A percentile compares a stretch with the other conserved stretches of the same genome.
These are phyloP conservation scores for Galeopsomyia nigrocyanea DNA, from an alignment of 2,888 invertebrate genomes.

Conservation along the genomic window DNA sequence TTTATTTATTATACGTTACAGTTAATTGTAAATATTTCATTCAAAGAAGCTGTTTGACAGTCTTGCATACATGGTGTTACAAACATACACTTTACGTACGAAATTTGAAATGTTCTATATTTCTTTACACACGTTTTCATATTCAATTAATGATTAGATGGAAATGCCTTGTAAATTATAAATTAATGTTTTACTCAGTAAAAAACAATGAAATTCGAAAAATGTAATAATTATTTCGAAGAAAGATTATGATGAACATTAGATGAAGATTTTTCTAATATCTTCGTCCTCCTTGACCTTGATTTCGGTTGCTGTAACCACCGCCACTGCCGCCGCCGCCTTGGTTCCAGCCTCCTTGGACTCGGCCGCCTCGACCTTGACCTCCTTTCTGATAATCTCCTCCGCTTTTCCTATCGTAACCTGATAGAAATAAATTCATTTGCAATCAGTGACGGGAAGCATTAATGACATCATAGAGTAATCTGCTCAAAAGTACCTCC, in stretches of 20 bases:
- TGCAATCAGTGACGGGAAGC: too few relatives aligned
- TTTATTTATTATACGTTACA: constrained; percentile 8
- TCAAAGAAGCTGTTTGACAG: constrained; percentile 14
- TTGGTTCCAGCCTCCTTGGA: constrained; percentile 65
- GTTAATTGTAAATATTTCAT: constrained; percentile 34
- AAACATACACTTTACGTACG: constrained; percentile 17
- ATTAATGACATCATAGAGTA: too few relatives aligned
- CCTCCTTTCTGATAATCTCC: constrained; percentile 49
- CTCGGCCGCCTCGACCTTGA: constrained; percentile 58
- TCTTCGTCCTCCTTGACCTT: constrained; percentile 38
- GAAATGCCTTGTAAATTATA: constrained; percentile 29
- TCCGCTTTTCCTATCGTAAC: constrained; percentile 46
- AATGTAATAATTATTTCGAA: not conserved
- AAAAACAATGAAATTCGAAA: constrained; percentile 17
- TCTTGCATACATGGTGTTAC: constrained; percentile 13
- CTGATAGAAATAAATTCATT: constrained; percentile 1
- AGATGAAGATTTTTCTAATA: constrained; percentile 30
- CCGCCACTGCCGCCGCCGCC: constrained; percentile 55
- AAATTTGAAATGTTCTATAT: constrained; percentile 15
- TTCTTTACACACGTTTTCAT: constrained; percentile 26
- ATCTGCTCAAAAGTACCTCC: not conserved
- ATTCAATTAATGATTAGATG: constrained; percentile 18
- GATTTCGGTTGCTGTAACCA: constrained; percentile 48
- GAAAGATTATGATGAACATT: not conserved
- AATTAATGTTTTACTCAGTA: constrained; percentile 45